phyloP scores from a whole-genome alignment of 1,140 invertebrate genomes.

The Conopomorpha cramerella region DNA sequence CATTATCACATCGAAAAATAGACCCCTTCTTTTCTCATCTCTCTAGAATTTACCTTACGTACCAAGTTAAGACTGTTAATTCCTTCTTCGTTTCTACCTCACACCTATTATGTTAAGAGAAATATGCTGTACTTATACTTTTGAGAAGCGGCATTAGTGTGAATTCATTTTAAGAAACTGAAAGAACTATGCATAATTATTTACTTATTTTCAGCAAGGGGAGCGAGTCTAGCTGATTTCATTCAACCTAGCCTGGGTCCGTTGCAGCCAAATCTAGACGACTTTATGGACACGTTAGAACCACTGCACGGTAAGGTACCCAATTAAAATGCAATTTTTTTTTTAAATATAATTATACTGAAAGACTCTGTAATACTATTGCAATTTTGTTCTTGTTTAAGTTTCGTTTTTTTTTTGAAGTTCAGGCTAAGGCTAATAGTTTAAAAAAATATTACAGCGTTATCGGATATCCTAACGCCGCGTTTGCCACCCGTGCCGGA shows the following conservation, averaged over 20 bases:
- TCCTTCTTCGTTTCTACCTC: no score
- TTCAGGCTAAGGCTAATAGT: no score
- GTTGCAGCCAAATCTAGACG: conserved; percentile 95
- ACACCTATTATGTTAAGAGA: no score
- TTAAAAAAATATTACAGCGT: no score
- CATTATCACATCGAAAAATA: no score
- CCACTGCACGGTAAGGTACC: conserved; percentile 73
- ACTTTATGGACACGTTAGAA: conserved; percentile 91
- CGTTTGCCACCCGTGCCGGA: conserved; percentile 63
- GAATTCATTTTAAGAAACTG: no score
- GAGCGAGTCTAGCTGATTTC: conserved; percentile 79
- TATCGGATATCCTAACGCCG: conserved; percentile 33
- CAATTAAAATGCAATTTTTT: background rate
- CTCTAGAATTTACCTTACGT: no score
- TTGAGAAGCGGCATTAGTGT: no score
- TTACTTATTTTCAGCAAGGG: conserved; percentile 63
- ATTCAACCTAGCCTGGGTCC: conserved; percentile 97
- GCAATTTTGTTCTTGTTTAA: background rate
- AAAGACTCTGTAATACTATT: background rate
- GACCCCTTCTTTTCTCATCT: no score
- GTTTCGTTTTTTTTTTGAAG: background rate
- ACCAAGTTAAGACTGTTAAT: no score
- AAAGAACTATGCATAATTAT: no score
- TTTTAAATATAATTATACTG: background rate
- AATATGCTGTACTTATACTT: no score